Percentiles rank a stretch among this genome's conserved stretches.
These are phyloP conservation scores for Drosophila borborema DNA, from an alignment of 2,888 invertebrate species.

Conservation along the genomic window DNA sequence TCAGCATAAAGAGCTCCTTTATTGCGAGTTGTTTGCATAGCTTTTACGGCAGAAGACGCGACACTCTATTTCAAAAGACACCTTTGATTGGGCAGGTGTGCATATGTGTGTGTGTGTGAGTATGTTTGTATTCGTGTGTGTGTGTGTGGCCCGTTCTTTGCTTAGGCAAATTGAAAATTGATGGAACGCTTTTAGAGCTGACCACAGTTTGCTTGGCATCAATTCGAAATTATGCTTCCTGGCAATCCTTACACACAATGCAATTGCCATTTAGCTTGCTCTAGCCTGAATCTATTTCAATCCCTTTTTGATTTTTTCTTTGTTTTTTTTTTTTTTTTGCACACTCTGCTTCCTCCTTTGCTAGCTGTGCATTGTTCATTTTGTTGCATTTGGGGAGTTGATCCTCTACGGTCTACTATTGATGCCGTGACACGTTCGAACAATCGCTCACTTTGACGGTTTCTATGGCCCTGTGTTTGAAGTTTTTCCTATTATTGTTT, in stretches of 20 bases:
- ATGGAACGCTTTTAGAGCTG: conserved; percentile 31
- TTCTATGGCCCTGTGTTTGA: conserved; percentile 52
- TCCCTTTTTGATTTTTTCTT: conserved; percentile 1
- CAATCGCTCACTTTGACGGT: conserved; percentile 76
- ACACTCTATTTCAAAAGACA: conserved; percentile 31
- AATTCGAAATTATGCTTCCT: conserved; percentile 44
- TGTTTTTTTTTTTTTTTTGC: not conserved
- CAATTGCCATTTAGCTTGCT: conserved; percentile 24
- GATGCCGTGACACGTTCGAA: conserved; percentile 68
- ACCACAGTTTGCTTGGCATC: conserved; percentile 40
- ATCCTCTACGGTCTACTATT: conserved; percentile 50
- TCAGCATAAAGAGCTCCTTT: conserved; percentile 43
- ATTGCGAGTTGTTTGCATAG: conserved; percentile 50
- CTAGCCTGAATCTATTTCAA: not conserved
- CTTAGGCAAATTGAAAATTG: conserved; percentile 64
- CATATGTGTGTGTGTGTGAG: not conserved
- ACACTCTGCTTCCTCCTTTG: not conserved
- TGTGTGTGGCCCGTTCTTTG: conserved; percentile 48
- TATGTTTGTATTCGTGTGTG: not conserved
- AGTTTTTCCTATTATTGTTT: conserved; percentile 22
- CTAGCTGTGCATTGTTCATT: conserved; percentile 27
- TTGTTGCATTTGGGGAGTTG: conserved; percentile 25
- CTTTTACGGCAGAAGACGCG: conserved; percentile 39
- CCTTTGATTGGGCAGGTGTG: conserved; percentile 30
- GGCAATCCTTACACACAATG: conserved; percentile 23